Evolutionary conservation across 2,888 invertebrate genomes (phyloP), one percentile per base, ranked within the genome.

Genomic region (Lasioglossum leucozonium): DNA sequence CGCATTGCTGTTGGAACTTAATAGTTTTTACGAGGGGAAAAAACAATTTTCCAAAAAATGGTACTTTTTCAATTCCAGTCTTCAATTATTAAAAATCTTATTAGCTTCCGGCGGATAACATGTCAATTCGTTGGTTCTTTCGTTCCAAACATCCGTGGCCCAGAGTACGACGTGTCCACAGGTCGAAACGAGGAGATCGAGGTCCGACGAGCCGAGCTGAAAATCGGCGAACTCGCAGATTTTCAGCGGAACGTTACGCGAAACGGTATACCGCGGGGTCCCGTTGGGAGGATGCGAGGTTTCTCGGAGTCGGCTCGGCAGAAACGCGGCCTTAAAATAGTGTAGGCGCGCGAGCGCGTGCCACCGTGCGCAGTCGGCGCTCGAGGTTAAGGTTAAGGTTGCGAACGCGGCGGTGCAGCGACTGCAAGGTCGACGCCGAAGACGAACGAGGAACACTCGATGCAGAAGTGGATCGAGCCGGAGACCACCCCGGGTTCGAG

Each of bases 281-380:
- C 62, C 78, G 69, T 74, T 76, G 72, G 67, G 55, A 76, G 40
- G 51, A 58, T 22, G 16, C 65, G 72, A 30, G 71, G 73, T 80
- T 81, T 79, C 78, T 62, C 76, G 73, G 77, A 71, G 69, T 79
- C 79, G 77, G 37, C 67, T 67, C 37, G 67, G 67, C 80, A 76
- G 76, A 81, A 88, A 82, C 74, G 65, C 80, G 82, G 65, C 73
- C 87, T 88, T 89, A 88, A 91, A 91, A 91, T 91, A 91, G 89
- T 87, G 77, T 75, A 42, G 42, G 22, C 76, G 51, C 51, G 51
- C 51, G 47, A 51, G 73, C 58, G 80, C 58, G 83, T 58, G 62
- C 73, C 51, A 55, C 75, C 30, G 62, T 58, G 71, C 77, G 75
- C 51, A 42, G 44, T 77, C 79, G 77, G 34, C 71, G 75, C 55